These are phyloP conservation scores for Lycaon pictus DNA, from an alignment of 2,113 vertebrate species.

Conservation along the genomic window DNA sequence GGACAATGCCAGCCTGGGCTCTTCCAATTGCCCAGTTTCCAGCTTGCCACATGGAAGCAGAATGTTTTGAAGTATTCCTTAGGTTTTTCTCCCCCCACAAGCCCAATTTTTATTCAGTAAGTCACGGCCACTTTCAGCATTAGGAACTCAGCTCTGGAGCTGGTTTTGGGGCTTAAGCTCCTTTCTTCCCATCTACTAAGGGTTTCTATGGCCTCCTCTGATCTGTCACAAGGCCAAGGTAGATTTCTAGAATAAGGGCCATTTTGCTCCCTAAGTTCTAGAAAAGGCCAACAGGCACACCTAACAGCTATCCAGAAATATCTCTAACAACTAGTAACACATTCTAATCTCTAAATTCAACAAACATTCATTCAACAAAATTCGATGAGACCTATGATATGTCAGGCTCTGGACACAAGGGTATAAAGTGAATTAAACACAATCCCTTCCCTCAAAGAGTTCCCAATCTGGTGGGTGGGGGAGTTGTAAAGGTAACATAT, in stretches of 20 bases:
- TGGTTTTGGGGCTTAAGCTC: not conserved
- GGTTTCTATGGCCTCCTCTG: not conserved
- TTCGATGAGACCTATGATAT: not conserved
- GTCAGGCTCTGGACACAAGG: not conserved
- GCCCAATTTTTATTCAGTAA: not conserved
- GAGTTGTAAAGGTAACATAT: not conserved
- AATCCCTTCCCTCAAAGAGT: not conserved
- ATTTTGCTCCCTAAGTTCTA: not conserved
- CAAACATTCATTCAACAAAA: not conserved
- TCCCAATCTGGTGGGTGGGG: not conserved
- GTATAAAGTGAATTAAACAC: not conserved
- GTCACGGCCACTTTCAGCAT: not conserved
- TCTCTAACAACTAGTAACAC: not conserved
- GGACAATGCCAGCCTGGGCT: slow-evolving; percentile 74
- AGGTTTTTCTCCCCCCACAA: not conserved
- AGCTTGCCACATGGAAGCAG: not conserved
- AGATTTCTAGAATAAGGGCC: not conserved
- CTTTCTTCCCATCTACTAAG: not conserved
- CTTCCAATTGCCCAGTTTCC: slow-evolving; percentile 67
- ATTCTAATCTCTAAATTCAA: not conserved
- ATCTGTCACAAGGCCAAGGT: not conserved
- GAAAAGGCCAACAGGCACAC: not conserved
- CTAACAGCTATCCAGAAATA: not conserved
- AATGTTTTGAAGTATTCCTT: not conserved
- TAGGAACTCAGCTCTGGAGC: not conserved